Evolutionary conservation across 2,113 vertebrate species (phyloP).

Genomic region (Sylvietta virens): DNA sequence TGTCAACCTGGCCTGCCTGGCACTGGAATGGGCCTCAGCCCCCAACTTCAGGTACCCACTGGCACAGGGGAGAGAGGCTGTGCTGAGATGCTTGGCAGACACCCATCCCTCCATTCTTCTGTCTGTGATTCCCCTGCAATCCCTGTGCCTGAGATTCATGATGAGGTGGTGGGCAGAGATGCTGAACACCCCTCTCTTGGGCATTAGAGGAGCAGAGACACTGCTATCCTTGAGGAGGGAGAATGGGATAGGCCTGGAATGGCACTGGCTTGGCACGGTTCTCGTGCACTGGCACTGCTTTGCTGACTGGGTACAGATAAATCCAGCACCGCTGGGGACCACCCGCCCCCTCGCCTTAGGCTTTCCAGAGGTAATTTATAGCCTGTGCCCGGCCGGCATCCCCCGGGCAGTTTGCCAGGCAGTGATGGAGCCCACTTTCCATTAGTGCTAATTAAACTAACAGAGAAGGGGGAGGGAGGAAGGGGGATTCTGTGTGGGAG

Average conservation of each 20-base stretch:
- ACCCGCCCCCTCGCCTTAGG: background rate
- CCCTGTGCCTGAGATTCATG: background rate
- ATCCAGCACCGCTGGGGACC: background rate
- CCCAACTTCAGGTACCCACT: conserved; percentile 83
- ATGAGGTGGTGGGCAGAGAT: background rate
- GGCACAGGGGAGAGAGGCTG: background rate
- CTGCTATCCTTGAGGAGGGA: background rate
- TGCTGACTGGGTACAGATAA: background rate
- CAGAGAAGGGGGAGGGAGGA: background rate
- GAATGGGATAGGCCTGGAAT: background rate
- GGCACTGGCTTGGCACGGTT: background rate
- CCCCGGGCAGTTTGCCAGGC: conserved; percentile 58
- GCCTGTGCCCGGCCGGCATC: conserved; percentile 42
- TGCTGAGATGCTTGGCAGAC: background rate
- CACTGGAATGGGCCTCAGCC: conserved; percentile 90
- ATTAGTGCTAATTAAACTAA: conserved; percentile 68
- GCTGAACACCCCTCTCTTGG: background rate
- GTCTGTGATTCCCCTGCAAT: background rate
- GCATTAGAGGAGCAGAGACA: background rate
- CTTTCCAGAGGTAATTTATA: conserved; percentile 67
- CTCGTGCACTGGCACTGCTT: accelerated
- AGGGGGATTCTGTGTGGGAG: background rate
- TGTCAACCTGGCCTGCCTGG: conserved; percentile 86
- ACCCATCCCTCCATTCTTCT: background rate
- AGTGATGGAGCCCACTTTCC: conserved; percentile 64